Base-by-base conservation (phyloP, 1,140 invertebrate species). In the Hypsibius dujardini region DNA sequence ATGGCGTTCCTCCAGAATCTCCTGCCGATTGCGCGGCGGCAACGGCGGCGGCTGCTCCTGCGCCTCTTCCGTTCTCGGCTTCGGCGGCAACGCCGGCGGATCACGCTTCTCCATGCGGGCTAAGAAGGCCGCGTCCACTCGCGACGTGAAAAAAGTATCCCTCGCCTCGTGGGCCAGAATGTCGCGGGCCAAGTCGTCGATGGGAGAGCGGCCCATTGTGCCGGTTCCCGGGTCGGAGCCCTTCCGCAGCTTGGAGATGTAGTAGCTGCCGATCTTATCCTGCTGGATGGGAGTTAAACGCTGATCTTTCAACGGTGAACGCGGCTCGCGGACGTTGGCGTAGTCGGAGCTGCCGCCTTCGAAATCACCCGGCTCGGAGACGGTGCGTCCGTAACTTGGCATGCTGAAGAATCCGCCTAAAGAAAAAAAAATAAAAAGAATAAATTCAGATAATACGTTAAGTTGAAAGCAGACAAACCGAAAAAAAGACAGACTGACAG, bases 1-100 rank as follows among this genome's bases (percentile, higher is more conserved):
- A 76, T 92, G 90, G 1, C 90, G 83, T 74, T 88, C 86, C 77
- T 90, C 89, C 1, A 92, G 81, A n/a, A 79, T 83, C 71, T 88
- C 85, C 76, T 90, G 88, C 0, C 88, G 82, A 62, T 72, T 84
- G 14, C 71, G 59, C 14, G 72, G 74, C 40, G 72, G 73, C n/a
- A 47, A n/a, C 2, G 74, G 73, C 14, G 74, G 74, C 3, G 62
- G 62, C 12, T 67, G 12, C 62, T 67, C 62, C 42, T 12, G 12
- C 3, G 12, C 62, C 28, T 28, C 28, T 28, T 28, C 28, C 28
- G 28, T 28, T 28, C 28, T 28, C 3, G 62, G 62, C 42, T 67
- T 67, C 12, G 62, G 62, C 62, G 62, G 62, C 7, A 67, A 42
- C 12, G 42, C 62, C 12, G 62, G 62, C 42, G 62, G 62, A 12